These are phyloP conservation scores for Notodonta dromedarius DNA, from an alignment of 2,888 invertebrate species.

Conservation along the genomic window DNA sequence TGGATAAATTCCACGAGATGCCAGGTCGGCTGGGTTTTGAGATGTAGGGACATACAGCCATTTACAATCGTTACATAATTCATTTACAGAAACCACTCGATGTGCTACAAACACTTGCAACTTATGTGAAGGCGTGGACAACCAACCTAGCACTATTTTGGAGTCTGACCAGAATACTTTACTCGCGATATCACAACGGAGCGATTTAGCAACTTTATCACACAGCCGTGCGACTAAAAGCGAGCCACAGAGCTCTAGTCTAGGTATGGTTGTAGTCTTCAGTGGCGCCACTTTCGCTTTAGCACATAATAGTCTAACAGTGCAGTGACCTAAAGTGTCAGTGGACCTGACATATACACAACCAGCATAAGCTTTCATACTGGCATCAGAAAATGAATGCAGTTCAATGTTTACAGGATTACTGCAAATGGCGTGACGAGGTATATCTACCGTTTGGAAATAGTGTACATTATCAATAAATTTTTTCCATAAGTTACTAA, in stretches of 20 bases:
- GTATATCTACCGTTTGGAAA: constrained; percentile 8
- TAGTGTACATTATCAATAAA: constrained; percentile 9
- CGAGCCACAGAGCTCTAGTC: constrained; percentile 9
- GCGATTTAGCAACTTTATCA: constrained; percentile 8
- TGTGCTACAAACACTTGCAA: constrained; percentile 6
- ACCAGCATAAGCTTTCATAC: constrained; percentile 9
- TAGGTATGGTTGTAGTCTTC: constrained; percentile 12
- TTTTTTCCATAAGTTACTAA: constrained; percentile 2
- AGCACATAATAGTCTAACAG: constrained; percentile 6
- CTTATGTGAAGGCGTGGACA: constrained; percentile 6
- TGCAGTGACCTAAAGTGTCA: constrained; percentile 7
- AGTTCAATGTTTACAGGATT: constrained; percentile 8
- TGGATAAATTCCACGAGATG: constrained; percentile 9
- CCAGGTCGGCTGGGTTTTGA: constrained; percentile 12
- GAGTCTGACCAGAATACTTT: constrained; percentile 9
- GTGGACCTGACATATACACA: constrained; percentile 8
- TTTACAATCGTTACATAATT: constrained; percentile 4
- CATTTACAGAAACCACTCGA: constrained; percentile 4
- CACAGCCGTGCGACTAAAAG: constrained; percentile 6
- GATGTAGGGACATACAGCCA: constrained; percentile 11
- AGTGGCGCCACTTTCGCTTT: constrained; percentile 14
- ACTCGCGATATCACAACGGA: constrained; percentile 8
- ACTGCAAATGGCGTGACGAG: constrained; percentile 6
- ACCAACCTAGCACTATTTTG: constrained; percentile 13
- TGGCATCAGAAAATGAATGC: constrained; percentile 11